Conservation (phyloP, 1,140 invertebrate species). For the Pachypsylla venusta region DNA sequence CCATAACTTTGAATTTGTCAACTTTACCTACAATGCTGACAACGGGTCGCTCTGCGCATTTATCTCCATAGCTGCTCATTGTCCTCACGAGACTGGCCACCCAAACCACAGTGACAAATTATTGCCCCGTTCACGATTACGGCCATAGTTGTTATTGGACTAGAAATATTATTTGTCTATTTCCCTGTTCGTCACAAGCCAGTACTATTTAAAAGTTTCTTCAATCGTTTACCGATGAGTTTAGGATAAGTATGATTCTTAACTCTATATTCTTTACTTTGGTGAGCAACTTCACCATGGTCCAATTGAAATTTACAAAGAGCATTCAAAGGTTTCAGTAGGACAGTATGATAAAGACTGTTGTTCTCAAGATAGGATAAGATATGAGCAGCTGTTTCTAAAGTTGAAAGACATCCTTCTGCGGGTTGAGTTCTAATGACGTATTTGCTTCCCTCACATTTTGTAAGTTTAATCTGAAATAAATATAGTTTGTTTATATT, state of each 20-base stretch:
- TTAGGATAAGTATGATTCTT: slow-evolving; percentile 74
- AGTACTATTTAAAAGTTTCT: neutral
- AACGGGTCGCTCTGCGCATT: too few species aligned
- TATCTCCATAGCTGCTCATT: too few species aligned
- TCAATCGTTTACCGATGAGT: slow-evolving; percentile 57
- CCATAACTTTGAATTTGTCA: too few species aligned
- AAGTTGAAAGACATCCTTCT: slow-evolving; percentile 75
- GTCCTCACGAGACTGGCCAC: too few species aligned
- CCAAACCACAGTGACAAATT: too few species aligned
- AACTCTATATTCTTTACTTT: slow-evolving; percentile 78
- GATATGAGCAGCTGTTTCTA: slow-evolving; percentile 76
- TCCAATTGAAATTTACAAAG: slow-evolving; percentile 71
- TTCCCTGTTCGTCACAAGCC: neutral
- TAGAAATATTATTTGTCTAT: too few species aligned
- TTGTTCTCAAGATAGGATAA: slow-evolving; percentile 59
- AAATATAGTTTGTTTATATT: neutral
- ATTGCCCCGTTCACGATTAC: too few species aligned
- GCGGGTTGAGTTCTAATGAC: slow-evolving; percentile 86
- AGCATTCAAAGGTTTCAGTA: slow-evolving; percentile 62
- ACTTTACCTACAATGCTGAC: too few species aligned
- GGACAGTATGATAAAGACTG: slow-evolving; percentile 42
- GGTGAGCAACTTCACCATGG: slow-evolving; percentile 81
- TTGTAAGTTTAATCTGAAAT: slow-evolving; percentile 53
- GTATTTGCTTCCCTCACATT: slow-evolving; percentile 59
- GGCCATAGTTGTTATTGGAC: too few species aligned